Evolutionary conservation across 2,113 vertebrate species (phyloP), one percentile per base, ranked within the genome.

Genomic region (Capreolus pygargus): DNA sequence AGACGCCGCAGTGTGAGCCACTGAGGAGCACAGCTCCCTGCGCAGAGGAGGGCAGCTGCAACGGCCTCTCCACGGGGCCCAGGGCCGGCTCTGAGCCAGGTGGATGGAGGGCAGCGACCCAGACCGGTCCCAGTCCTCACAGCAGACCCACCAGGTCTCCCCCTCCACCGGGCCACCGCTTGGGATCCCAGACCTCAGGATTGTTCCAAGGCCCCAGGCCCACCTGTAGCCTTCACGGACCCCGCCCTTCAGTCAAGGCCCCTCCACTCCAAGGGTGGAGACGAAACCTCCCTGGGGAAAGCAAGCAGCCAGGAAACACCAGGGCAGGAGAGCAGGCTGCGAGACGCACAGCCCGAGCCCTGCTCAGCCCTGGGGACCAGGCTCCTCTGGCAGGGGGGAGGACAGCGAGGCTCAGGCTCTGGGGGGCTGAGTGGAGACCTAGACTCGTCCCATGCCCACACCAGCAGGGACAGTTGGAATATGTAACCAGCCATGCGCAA

Each of bases 401-500:
- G 2, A 13, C 21, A 70, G 36, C 0, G 0, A 76, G 21, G 25
- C 25, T 94, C 30, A 47, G 36, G 50, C 15, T 27, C 0, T 6
- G 6, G 25, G 19, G 61, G 70, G 12, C 43, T 15, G 7, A 21
- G 60, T 28, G 13, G 15, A 8, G 82, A 43, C 13, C 28, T 2
- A 1, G 16, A n/a, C 19, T 86, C 2, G 11, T 50, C 47, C 78
- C 33, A 15, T 3, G 2, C 30, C 19, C 30, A 67, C n/a, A 43
- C 23, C 19, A 21, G 43, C n/a, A 87, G 30, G 57, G 85, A 70
- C 5, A 78, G 10, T 45, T 3, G 0, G 7, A 39, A 39, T 30
- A 3, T 39, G 39, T 36, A 7, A 70, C 12, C 30, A 58, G 61
- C 6, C 27, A 61, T 61, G 50, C 7, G 43, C 23, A 16, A 39